Percentiles rank a stretch among this genome's conserved stretches.
Conservation (phyloP, 1,140 invertebrate species). For the Choristoneura fumiferana region DNA sequence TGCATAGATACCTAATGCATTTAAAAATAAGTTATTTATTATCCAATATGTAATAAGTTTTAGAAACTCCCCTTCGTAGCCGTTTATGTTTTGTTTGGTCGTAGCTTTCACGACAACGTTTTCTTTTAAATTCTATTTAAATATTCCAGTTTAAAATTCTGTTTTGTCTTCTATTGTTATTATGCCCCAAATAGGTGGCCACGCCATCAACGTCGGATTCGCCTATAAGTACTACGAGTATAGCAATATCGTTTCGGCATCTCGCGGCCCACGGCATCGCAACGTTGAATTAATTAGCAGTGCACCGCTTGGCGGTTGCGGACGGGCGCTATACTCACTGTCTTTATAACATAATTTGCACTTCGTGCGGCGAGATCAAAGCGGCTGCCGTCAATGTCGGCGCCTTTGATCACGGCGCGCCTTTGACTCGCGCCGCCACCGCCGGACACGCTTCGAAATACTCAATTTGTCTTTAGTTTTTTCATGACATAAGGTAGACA, state of each 20-base stretch:
- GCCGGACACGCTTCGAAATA: constrained; percentile 69
- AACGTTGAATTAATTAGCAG: constrained; percentile 72
- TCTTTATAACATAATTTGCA: constrained; percentile 79
- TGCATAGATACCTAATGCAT: too few relatives aligned
- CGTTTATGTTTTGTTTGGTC: too few relatives aligned
- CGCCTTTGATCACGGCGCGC: constrained; percentile 69
- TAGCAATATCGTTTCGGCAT: not conserved
- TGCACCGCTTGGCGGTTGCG: constrained; percentile 44
- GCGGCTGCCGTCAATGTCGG: constrained; percentile 61
- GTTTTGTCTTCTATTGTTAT: too few relatives aligned
- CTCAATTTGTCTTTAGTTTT: constrained; percentile 70
- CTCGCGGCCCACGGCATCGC: constrained; percentile 28
- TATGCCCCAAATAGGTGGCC: too few relatives aligned
- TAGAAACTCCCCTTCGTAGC: too few relatives aligned
- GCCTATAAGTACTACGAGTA: too few relatives aligned
- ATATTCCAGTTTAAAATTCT: too few relatives aligned
- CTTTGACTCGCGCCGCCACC: constrained; percentile 72
- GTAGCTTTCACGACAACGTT: too few relatives aligned
- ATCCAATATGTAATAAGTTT: too few relatives aligned
- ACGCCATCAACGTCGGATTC: too few relatives aligned
- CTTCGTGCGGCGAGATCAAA: constrained; percentile 73
- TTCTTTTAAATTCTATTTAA: too few relatives aligned
- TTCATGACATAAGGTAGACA: constrained; percentile 33
- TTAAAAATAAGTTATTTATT: too few relatives aligned
- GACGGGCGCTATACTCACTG: constrained; percentile 62